These are phyloP conservation scores for Drosophila mercatorum DNA, from an alignment of 2,888 invertebrate genomes.

Conservation along the genomic window DNA sequence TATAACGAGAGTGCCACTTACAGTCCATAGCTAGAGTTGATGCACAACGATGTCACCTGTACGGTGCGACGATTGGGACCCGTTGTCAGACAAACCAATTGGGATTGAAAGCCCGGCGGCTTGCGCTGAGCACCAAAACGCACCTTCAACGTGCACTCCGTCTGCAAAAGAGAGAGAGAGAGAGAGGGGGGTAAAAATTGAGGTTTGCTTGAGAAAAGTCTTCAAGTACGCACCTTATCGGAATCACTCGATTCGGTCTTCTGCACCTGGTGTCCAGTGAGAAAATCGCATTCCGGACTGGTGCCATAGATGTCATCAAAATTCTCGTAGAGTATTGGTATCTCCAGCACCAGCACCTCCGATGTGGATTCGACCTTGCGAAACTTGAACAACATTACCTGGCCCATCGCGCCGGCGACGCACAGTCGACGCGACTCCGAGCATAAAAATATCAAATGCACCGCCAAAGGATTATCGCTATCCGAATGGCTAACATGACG, in stretches of 20 bases:
- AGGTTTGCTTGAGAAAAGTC: too few relatives aligned
- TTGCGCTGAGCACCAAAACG: slow-evolving; percentile 92
- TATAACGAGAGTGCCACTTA: slow-evolving; percentile 86
- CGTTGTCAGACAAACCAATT: slow-evolving; percentile 96
- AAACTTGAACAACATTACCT: slow-evolving; percentile 98
- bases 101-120: slow-evolving; percentile 98
- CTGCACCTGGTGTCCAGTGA: slow-evolving; percentile 85
- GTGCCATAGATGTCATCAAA: slow-evolving; percentile 90
- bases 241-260: slow-evolving; percentile 83
- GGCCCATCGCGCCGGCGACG: slow-evolving; percentile 95
- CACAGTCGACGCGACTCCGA: slow-evolving; percentile 95
- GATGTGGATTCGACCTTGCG: slow-evolving; percentile 94
- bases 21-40: slow-evolving; percentile 99
- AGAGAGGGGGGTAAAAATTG: too few relatives aligned
- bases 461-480: slow-evolving; percentile 93
- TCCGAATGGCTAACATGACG: slow-evolving; percentile 87
- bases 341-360: slow-evolving; percentile 92
- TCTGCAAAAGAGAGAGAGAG: slow-evolving; percentile 63
- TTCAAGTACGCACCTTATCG: slow-evolving; percentile 70
- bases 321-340: slow-evolving; percentile 93
- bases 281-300: slow-evolving; percentile 93
- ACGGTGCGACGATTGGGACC: slow-evolving; percentile 88
- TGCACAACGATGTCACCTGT: slow-evolving; percentile 93
- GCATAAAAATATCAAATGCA: slow-evolving; percentile 95
- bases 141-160: slow-evolving; percentile 87